phyloP scores from a whole-genome alignment of 2,888 invertebrate species.

The Patella ulyssiponensis region DNA sequence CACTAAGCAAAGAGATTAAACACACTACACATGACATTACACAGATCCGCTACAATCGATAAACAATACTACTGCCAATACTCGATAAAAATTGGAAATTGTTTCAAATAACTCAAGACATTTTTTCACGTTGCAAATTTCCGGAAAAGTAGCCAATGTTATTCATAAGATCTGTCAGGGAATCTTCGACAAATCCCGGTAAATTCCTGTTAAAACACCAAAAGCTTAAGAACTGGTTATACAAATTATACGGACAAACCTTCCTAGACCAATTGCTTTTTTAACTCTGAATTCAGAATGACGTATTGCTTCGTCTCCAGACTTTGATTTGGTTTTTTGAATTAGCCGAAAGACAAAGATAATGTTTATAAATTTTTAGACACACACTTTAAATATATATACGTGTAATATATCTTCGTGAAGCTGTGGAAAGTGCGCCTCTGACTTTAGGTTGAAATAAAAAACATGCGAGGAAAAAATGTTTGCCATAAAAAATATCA shows the following conservation, averaged over 20 bases:
- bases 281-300: no score
- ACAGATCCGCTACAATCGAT: slow-evolving; percentile 9
- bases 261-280: no score
- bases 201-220: slow-evolving; percentile 7
- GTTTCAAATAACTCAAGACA: slow-evolving; percentile 1
- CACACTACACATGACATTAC: slow-evolving; percentile 8
- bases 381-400: no score
- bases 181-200: neutral
- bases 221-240: neutral
- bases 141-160: neutral
- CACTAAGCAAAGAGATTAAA: slow-evolving; percentile 7
- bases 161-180: slow-evolving; percentile 9
- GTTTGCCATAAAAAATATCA: no score
- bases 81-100: neutral
- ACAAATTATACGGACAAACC: slow-evolving; percentile 1
- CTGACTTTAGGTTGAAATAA: no score
- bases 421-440: no score
- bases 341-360: no score
- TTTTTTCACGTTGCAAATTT: neutral
- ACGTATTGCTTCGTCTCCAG: no score
- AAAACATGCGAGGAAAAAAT: no score
- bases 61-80: neutral
- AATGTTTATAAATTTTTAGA: no score
- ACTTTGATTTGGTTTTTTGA: no score
- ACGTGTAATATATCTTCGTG: no score